Conservation (phyloP, 2,797 vertebrate species). For the Enteromius treurensis region DNA sequence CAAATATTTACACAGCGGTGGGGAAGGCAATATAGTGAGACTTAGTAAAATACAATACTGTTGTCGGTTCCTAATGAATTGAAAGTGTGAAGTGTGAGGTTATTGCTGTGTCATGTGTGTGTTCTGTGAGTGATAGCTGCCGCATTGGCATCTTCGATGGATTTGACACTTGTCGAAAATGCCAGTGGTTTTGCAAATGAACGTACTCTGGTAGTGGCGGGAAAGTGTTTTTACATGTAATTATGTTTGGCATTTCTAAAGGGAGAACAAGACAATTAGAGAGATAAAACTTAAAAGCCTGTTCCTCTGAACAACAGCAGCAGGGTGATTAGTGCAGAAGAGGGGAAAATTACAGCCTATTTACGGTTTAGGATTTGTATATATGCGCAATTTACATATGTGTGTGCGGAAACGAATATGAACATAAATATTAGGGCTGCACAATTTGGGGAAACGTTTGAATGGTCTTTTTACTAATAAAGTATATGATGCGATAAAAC, state of each 20-base stretch:
- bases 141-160: background rate
- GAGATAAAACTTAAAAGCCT: conserved; percentile 31
- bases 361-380: background rate
- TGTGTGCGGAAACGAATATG: background rate
- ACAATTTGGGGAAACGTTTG: background rate
- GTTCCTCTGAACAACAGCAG: conserved; percentile 17
- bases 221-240: conserved; percentile 28
- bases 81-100: background rate
- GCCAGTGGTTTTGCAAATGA: background rate
- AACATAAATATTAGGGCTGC: background rate
- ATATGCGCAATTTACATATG: background rate
- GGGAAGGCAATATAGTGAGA: conserved; percentile 58
- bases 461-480: background rate
- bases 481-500: background rate
- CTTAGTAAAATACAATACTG: conserved; percentile 2
- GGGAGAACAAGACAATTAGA: conserved; percentile 36
- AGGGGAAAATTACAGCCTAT: conserved; percentile 15
- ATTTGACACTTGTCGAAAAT: conserved; percentile 20
- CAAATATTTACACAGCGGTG: conserved; percentile 44
- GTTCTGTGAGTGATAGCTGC: background rate
- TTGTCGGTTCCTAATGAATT: conserved; percentile 20
- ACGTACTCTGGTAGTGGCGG: background rate
- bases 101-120: background rate
- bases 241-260: conserved; percentile 47
- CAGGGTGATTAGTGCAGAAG: conserved; percentile 19